phyloP scores from a whole-genome alignment of 2,113 vertebrate species.

The Heteronetta atricapilla region DNA sequence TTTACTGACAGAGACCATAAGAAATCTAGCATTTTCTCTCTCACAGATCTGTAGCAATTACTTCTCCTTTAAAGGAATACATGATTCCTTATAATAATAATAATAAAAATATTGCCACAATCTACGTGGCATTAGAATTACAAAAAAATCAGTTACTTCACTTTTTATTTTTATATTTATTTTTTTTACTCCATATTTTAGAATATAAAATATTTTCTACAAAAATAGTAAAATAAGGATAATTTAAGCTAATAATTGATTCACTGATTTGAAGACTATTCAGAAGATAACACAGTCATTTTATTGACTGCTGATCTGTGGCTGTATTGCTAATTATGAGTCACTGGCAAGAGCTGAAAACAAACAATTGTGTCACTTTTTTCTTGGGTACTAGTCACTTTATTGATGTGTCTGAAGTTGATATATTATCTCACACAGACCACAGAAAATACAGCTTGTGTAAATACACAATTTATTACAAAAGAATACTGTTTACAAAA shows the following conservation, averaged over 20 bases:
- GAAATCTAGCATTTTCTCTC: not conserved
- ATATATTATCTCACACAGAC: constrained; percentile 23
- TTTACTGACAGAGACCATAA: not conserved
- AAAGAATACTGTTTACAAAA: constrained; percentile 15
- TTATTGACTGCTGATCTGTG: not conserved
- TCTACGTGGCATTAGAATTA: not conserved
- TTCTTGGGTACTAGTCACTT: constrained; percentile 39
- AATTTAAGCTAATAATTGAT: constrained; percentile 6
- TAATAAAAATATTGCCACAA: not conserved
- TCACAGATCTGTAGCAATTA: not conserved
- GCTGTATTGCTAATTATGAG: constrained; percentile 44
- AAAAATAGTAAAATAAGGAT: not conserved
- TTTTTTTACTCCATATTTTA: not conserved
- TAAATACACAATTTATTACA: constrained; percentile 36
- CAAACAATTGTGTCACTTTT: constrained; percentile 28
- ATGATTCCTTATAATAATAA: not conserved
- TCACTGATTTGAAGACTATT: not conserved
- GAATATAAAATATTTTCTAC: not conserved
- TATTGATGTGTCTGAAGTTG: constrained; percentile 36
- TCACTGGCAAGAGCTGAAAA: constrained; percentile 32
- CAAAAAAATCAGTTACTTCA: not conserved
- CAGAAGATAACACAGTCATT: constrained; percentile 33
- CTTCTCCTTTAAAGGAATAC: not conserved
- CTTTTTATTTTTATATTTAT: not conserved
- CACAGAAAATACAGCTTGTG: constrained; percentile 22